A percentile compares a stretch with the other conserved stretches of the same genome.
Conservation (phyloP, 2,113 vertebrate genomes). For the Heloderma charlesbogerti region DNA sequence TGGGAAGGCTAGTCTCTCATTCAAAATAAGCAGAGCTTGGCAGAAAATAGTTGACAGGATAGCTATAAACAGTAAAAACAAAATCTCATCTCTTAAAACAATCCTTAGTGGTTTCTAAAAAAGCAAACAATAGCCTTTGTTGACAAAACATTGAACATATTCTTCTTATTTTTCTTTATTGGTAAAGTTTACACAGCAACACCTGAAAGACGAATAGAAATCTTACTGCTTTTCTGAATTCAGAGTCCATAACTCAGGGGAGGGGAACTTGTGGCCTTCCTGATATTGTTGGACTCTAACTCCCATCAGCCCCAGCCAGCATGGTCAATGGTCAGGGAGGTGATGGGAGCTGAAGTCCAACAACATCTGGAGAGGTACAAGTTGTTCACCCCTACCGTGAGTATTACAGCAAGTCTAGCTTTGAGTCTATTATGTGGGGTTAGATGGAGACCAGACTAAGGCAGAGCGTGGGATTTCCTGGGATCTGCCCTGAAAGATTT, state of each 20-base stretch:
- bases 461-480: background rate
- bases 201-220: background rate
- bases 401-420: background rate
- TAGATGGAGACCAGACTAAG: background rate
- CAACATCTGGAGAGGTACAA: too few species aligned
- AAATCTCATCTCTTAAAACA: constrained; percentile 4
- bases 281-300: too few species aligned
- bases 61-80: background rate
- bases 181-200: background rate
- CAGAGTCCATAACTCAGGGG: background rate
- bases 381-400: too few species aligned
- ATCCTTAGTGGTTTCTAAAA: background rate
- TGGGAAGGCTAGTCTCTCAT: background rate
- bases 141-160: background rate
- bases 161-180: background rate
- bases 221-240: background rate
- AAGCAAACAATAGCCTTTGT: background rate
- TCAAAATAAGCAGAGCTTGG: constrained; percentile 19
- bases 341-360: too few species aligned
- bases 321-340: too few species aligned
- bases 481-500: background rate
- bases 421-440: background rate
- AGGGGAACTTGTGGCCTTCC: too few species aligned
- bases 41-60: constrained; percentile 5
- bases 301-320: too few species aligned